Conservation (phyloP, 2,888 invertebrate genomes). For the Drepana falcataria region DNA sequence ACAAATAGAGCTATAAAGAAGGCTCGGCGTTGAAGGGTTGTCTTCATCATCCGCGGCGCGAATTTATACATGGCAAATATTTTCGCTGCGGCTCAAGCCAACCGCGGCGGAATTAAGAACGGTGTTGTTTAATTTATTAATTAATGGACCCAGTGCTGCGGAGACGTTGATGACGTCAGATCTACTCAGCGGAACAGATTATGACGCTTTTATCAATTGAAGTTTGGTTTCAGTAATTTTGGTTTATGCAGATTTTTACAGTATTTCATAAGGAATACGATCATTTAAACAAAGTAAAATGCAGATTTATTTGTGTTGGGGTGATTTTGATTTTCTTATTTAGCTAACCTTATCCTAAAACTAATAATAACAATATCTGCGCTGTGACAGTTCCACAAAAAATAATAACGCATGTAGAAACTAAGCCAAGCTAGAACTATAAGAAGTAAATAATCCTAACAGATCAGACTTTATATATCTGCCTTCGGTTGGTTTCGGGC, state of each 20-base stretch:
- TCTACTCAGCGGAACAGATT: constrained; percentile 34
- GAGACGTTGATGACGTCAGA: constrained; percentile 43
- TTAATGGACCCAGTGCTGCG: constrained; percentile 69
- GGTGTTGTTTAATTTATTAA: constrained; percentile 76
- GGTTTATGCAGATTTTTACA: constrained; percentile 1
- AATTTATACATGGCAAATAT: constrained; percentile 78
- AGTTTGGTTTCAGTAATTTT: constrained; percentile 10
- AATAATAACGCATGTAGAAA: no score
- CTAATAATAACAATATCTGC: no score
- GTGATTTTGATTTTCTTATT: no score
- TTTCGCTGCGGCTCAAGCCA: constrained; percentile 63
- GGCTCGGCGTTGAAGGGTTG: constrained; percentile 74
- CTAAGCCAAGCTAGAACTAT: no score
- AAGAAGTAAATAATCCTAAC: no score
- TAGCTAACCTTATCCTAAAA: no score
- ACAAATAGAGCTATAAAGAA: constrained; percentile 83
- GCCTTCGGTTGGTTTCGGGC: no score
- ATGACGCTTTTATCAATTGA: constrained; percentile 19
- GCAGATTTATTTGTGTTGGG: no score
- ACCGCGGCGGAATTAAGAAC: constrained; percentile 63
- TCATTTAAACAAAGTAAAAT: no score
- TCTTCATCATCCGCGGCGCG: constrained; percentile 71
- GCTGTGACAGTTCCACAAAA: no score
- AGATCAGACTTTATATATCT: no score
- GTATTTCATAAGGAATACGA: no score